Evolutionary conservation across 1,140 invertebrate genomes (phyloP).

Genomic region (Coptotermes formosanus): DNA sequence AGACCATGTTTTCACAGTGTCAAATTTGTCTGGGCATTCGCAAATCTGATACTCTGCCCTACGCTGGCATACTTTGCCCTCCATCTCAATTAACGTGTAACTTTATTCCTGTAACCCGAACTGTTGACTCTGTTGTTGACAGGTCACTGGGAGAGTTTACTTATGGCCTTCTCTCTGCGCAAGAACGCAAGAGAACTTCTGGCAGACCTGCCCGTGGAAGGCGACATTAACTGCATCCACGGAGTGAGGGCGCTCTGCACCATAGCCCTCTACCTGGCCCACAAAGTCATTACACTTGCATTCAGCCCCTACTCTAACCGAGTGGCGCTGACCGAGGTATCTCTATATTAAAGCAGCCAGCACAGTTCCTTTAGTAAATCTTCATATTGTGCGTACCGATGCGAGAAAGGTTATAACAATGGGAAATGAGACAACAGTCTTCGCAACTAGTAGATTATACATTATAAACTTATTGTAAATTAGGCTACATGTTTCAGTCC

Average conservation of each 20-base stretch:
- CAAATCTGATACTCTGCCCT: too few relatives aligned
- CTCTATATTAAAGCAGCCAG: not conserved
- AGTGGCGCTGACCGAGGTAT: conserved; percentile 55
- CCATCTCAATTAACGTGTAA: too few relatives aligned
- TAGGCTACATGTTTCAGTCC: too few relatives aligned
- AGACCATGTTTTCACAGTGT: too few relatives aligned
- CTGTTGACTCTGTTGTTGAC: not conserved
- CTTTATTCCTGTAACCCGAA: too few relatives aligned
- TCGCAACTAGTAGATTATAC: too few relatives aligned
- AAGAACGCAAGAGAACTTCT: conserved; percentile 47
- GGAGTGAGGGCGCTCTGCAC: conserved; percentile 59
- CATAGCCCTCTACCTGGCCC: conserved; percentile 57
- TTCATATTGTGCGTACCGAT: too few relatives aligned
- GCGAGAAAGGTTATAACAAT: too few relatives aligned
- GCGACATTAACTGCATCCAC: conserved; percentile 62
- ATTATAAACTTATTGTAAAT: too few relatives aligned
- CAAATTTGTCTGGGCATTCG: too few relatives aligned
- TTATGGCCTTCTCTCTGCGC: conserved; percentile 55
- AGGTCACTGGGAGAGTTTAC: conserved; percentile 49
- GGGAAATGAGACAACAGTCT: too few relatives aligned
- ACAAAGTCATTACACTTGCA: conserved; percentile 61
- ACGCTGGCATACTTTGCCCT: too few relatives aligned
- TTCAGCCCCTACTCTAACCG: conserved; percentile 62
- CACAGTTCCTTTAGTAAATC: not conserved
- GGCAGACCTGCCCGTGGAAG: conserved; percentile 41